phyloP scores from a whole-genome alignment of 1,140 invertebrate genomes.

The Drosophila sucinea region DNA sequence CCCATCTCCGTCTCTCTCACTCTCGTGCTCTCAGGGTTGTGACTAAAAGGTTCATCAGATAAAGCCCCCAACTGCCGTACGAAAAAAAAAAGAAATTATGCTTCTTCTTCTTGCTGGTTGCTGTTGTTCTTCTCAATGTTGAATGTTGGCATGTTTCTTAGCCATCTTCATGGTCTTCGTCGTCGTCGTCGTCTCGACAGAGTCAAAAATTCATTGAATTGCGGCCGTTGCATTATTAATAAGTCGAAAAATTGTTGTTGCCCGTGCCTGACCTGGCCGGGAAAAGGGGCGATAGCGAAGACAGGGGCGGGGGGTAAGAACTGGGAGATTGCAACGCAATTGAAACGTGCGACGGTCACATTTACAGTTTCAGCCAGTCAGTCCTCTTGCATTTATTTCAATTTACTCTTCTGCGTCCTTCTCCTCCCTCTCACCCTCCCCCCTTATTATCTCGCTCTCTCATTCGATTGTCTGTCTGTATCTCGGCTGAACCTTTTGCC shows the following conservation, averaged over 20 bases:
- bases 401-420: conserved; percentile 63
- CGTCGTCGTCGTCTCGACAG: conserved; percentile 36
- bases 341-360: conserved; percentile 76
- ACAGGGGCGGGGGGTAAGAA: background rate
- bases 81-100: conserved; percentile 56
- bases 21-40: conserved; percentile 22
- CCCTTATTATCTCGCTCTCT: conserved; percentile 4
- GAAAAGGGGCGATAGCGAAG: too few species aligned
- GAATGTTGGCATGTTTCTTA: conserved; percentile 42
- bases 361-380: conserved; percentile 46
- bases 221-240: conserved; percentile 81
- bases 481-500: conserved; percentile 28
- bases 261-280: conserved; percentile 44
- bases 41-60: conserved; percentile 80
- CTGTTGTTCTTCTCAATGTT: background rate
- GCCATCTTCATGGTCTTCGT: background rate
- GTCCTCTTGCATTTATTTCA: conserved; percentile 80
- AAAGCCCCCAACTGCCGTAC: conserved; percentile 36
- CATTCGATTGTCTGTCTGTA: background rate
- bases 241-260: conserved; percentile 74
- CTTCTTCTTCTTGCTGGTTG: conserved; percentile 35
- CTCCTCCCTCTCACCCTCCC: background rate
- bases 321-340: conserved; percentile 42
- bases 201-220: conserved; percentile 82
- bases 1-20: background rate